Percentiles rank a stretch among this genome's conserved stretches.
These are phyloP conservation scores for Coreoperca whiteheadi DNA, from an alignment of 2,113 vertebrate genomes.

Conservation along the genomic window DNA sequence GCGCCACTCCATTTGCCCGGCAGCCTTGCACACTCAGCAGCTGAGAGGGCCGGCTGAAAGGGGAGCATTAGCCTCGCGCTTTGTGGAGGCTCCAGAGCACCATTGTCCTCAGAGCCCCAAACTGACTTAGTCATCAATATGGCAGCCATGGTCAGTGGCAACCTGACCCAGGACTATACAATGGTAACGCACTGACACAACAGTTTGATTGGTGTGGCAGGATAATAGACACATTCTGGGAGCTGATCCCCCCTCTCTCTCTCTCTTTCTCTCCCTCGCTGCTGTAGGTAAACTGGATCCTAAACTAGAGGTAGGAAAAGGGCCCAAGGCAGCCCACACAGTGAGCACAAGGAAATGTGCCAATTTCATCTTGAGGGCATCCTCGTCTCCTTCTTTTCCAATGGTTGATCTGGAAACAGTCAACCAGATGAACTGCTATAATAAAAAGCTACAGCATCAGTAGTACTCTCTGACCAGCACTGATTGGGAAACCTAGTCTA, in stretches of 20 bases:
- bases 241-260: slow-evolving; percentile 74
- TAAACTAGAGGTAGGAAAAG: slow-evolving; percentile 31
- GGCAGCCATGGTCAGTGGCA: slow-evolving; percentile 65
- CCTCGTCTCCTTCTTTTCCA: slow-evolving; percentile 8
- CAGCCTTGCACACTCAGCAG: slow-evolving; percentile 87
- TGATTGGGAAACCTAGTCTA: not conserved
- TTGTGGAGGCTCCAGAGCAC: slow-evolving; percentile 77
- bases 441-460: not conserved
- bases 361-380: not conserved
- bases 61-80: slow-evolving; percentile 78
- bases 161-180: slow-evolving; percentile 72
- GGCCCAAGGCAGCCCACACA: slow-evolving; percentile 17
- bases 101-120: slow-evolving; percentile 82
- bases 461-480: not conserved
- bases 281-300: slow-evolving; percentile 55
- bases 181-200: slow-evolving; percentile 83
- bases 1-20: slow-evolving; percentile 68
- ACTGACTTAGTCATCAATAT: slow-evolving; percentile 84
- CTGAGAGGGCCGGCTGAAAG: slow-evolving; percentile 77
- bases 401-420: slow-evolving; percentile 10
- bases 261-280: slow-evolving; percentile 38
- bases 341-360: slow-evolving; percentile 7
- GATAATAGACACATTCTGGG: slow-evolving; percentile 83
- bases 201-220: slow-evolving; percentile 81
- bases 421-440: not conserved